Percentiles rank a stretch among this genome's conserved stretches.
Conservation (phyloP, 2,888 invertebrate genomes). For the Pollenia griseotomentosa region DNA sequence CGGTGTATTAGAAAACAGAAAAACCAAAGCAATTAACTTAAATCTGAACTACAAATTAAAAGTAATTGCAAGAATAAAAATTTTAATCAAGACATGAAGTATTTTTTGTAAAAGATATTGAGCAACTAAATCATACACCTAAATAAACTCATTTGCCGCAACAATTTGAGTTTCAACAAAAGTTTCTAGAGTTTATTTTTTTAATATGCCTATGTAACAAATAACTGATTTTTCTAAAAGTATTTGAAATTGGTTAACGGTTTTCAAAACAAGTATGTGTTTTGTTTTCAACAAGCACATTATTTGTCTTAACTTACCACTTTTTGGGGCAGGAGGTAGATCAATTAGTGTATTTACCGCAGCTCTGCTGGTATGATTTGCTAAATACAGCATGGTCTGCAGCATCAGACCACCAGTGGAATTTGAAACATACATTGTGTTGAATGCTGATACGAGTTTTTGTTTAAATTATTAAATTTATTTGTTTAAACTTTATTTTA, state of each 20-base stretch:
- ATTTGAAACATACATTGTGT: slow-evolving; percentile 81
- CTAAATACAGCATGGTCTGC: slow-evolving; percentile 84
- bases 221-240: slow-evolving; percentile 29
- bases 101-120: not conserved
- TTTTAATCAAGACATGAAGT: not conserved
- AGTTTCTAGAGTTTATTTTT: slow-evolving; percentile 9
- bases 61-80: not conserved
- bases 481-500: not conserved
- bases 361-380: slow-evolving; percentile 82
- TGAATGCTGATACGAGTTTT: slow-evolving; percentile 11
- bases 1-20: not conserved
- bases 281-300: not conserved
- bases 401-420: slow-evolving; percentile 83
- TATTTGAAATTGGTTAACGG: slow-evolving; percentile 9
- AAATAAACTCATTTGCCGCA: slow-evolving; percentile 11
- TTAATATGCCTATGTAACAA: not conserved
- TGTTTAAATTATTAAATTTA: not conserved
- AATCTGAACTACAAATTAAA: not conserved
- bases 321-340: slow-evolving; percentile 81
- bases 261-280: not conserved
- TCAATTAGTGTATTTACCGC: slow-evolving; percentile 82
- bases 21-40: not conserved
- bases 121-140: slow-evolving; percentile 17
- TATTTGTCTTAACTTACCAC: slow-evolving; percentile 79
- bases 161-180: slow-evolving; percentile 1